Evolutionary conservation across 1,140 invertebrate species (phyloP).

Genomic region (Papilio helenus): DNA sequence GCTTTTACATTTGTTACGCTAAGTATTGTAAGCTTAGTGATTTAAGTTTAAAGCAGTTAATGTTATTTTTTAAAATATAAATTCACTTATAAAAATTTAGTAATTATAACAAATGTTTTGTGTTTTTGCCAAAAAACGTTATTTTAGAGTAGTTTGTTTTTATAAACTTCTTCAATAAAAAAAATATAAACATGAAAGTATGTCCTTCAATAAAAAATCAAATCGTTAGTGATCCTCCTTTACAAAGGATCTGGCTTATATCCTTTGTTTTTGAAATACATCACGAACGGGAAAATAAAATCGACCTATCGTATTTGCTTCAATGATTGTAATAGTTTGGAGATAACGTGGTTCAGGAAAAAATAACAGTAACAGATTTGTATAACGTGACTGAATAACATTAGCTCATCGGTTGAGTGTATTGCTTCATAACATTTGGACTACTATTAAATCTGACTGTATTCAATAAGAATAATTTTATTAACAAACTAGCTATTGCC

Average conservation of each 20-base stretch:
- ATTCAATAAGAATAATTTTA: too few species aligned
- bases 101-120: too few species aligned
- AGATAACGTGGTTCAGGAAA: slow-evolving; percentile 30
- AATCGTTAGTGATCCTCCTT: not conserved
- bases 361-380: not conserved
- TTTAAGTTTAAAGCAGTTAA: slow-evolving; percentile 44
- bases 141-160: not conserved
- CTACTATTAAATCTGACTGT: too few species aligned
- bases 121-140: too few species aligned
- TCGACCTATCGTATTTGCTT: slow-evolving; percentile 48
- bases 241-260: slow-evolving; percentile 49
- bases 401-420: not conserved
- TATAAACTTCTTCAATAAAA: not conserved
- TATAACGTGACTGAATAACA: not conserved
- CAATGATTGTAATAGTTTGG: slow-evolving; percentile 45
- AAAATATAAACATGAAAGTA: not conserved
- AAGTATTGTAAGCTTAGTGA: slow-evolving; percentile 49
- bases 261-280: slow-evolving; percentile 66
- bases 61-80: slow-evolving; percentile 24
- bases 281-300: slow-evolving; percentile 62
- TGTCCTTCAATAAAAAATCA: slow-evolving; percentile 31
- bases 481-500: too few species aligned
- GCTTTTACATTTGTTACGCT: slow-evolving; percentile 59
- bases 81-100: not conserved
- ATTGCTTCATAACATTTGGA: not conserved